phyloP scores from a whole-genome alignment of 2,113 vertebrate genomes.

The Psilopsiagon aurifrons region DNA sequence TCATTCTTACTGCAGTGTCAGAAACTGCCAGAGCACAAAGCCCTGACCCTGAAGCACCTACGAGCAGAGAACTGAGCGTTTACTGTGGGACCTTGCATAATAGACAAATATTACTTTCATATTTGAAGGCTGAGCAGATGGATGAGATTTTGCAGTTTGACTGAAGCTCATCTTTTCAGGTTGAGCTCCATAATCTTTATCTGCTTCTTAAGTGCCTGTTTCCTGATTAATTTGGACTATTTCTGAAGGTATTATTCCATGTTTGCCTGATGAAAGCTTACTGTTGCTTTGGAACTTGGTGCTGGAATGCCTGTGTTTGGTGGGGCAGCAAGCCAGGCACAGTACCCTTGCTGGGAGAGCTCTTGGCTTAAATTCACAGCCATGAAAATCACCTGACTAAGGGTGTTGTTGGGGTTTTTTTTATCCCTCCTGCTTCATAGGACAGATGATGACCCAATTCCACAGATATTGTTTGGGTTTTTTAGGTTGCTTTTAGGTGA shows the following conservation, averaged over 20 bases:
- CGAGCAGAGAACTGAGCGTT: neutral
- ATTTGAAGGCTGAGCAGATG: neutral
- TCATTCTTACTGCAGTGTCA: neutral
- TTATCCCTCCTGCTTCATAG: neutral
- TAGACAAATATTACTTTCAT: neutral
- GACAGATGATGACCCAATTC: neutral
- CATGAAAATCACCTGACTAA: neutral
- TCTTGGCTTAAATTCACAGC: neutral
- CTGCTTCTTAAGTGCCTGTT: neutral
- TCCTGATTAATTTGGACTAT: neutral
- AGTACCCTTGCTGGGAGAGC: neutral
- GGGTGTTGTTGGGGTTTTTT: neutral
- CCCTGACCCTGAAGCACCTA: neutral
- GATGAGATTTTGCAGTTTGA: neutral
- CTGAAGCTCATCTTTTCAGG: neutral
- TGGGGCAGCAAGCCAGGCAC: neutral
- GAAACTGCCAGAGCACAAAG: neutral
- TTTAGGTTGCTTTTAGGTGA: neutral
- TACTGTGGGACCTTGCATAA: neutral
- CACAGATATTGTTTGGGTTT: neutral
- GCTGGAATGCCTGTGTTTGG: neutral
- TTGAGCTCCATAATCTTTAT: neutral
- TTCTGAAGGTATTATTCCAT: neutral
- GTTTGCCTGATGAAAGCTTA: neutral
- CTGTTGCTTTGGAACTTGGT: neutral